phyloP scores from a whole-genome alignment of 2,888 invertebrate genomes.

The Acrobasis repandana region DNA sequence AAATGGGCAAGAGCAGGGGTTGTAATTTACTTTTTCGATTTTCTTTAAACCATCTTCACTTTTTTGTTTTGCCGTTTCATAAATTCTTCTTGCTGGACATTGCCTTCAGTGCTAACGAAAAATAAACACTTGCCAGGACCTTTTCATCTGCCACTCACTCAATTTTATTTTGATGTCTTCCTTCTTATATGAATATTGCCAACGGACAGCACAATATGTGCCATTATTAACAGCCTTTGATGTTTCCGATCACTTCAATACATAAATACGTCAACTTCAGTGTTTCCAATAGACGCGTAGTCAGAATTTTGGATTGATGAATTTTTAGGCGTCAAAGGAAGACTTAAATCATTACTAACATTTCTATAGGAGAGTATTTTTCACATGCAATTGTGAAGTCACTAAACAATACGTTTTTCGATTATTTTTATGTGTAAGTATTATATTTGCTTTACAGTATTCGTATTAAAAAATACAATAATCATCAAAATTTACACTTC shows the following conservation, averaged over 20 bases:
- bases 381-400: too few relatives aligned
- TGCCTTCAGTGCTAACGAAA: background rate
- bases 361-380: background rate
- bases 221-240: constrained; percentile 20
- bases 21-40: too few relatives aligned
- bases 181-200: constrained; percentile 12
- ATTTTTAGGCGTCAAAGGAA: constrained; percentile 5
- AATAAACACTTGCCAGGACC: constrained; percentile 9
- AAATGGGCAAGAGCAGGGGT: too few relatives aligned
- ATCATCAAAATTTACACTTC: too few relatives aligned
- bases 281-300: constrained; percentile 4
- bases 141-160: constrained; percentile 17
- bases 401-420: too few relatives aligned
- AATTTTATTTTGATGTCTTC: constrained; percentile 10
- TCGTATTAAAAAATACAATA: too few relatives aligned
- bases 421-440: too few relatives aligned
- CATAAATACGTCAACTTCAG: constrained; percentile 8
- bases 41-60: background rate
- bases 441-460: too few relatives aligned
- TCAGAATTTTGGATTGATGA: constrained; percentile 19
- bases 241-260: constrained; percentile 16
- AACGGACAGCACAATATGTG: constrained; percentile 18
- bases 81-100: background rate
- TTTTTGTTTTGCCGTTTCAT: background rate
- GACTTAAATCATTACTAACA: constrained; percentile 2